Conservation (phyloP, 2,797 vertebrate genomes). For the Phoxinus dragarum region DNA sequence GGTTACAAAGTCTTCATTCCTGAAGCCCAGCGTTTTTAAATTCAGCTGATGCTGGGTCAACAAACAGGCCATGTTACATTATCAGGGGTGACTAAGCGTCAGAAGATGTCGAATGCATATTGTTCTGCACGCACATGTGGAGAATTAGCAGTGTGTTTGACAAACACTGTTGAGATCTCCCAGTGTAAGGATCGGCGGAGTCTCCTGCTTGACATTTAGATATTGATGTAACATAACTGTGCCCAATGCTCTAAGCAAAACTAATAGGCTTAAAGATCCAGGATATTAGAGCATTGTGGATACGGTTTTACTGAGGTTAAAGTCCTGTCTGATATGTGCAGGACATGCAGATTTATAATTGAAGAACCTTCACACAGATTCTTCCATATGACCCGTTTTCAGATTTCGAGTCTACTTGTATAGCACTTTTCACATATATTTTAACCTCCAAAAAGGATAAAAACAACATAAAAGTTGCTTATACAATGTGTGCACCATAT, state of each 20-base stretch:
- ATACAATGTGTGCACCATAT: background rate
- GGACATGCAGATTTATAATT: background rate
- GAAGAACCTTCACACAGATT: background rate
- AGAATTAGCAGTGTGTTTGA: constrained; percentile 38
- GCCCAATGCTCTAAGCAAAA: constrained; percentile 38
- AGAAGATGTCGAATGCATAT: constrained; percentile 49
- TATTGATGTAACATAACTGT: constrained; percentile 39
- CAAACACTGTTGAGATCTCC: constrained; percentile 7
- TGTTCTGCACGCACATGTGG: constrained; percentile 22
- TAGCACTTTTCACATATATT: background rate
- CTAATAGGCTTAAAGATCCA: constrained; percentile 40
- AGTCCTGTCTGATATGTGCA: background rate
- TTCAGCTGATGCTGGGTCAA: constrained; percentile 60
- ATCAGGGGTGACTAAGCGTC: constrained; percentile 51
- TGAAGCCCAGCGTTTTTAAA: constrained; percentile 55
- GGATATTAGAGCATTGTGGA: background rate
- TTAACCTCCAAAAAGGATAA: background rate
- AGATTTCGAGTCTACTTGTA: background rate
- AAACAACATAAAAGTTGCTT: background rate
- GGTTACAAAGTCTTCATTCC: constrained; percentile 64
- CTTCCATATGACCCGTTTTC: background rate
- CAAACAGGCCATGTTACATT: constrained; percentile 56
- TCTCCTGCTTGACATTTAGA: constrained; percentile 46
- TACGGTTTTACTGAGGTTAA: background rate
- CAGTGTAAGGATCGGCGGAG: background rate